Evolutionary conservation across 2,797 vertebrate species (phyloP).

Genomic region (Macropus fuliginosus): DNA sequence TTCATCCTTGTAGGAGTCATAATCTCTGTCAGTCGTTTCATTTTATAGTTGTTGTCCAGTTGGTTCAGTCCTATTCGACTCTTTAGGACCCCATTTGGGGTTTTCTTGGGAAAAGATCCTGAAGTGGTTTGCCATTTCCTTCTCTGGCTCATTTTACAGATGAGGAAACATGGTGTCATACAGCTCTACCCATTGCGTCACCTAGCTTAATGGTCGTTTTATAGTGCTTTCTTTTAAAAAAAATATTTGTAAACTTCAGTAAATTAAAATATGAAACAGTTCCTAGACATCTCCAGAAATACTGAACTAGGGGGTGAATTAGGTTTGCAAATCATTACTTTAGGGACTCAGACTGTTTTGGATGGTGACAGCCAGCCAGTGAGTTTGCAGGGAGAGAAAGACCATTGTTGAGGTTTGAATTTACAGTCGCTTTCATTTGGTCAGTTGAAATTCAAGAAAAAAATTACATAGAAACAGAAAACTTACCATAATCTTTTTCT

Average conservation of each 20-base stretch:
- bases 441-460: conserved; percentile 57
- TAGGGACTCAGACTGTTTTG: conserved; percentile 32
- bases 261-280: conserved; percentile 50
- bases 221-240: conserved; percentile 33
- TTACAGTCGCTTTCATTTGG: conserved; percentile 38
- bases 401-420: conserved; percentile 45
- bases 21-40: conserved; percentile 45
- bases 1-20: conserved; percentile 52
- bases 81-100: background rate
- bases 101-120: background rate
- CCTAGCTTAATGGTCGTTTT: background rate
- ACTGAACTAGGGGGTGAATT: conserved; percentile 4
- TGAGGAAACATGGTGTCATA: background rate
- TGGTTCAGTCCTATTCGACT: background rate
- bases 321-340: conserved; percentile 32
- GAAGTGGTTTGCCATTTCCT: background rate
- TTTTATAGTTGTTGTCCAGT: conserved; percentile 30
- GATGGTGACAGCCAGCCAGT: conserved; percentile 1
- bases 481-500: background rate
- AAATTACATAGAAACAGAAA: conserved; percentile 43
- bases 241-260: conserved; percentile 44
- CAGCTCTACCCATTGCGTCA: background rate
- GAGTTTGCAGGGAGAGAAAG: conserved; percentile 34
- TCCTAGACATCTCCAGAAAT: conserved; percentile 7
- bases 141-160: background rate